Evolutionary conservation across 2,888 invertebrate species (phyloP).

Genomic region (Hololepta plana): DNA sequence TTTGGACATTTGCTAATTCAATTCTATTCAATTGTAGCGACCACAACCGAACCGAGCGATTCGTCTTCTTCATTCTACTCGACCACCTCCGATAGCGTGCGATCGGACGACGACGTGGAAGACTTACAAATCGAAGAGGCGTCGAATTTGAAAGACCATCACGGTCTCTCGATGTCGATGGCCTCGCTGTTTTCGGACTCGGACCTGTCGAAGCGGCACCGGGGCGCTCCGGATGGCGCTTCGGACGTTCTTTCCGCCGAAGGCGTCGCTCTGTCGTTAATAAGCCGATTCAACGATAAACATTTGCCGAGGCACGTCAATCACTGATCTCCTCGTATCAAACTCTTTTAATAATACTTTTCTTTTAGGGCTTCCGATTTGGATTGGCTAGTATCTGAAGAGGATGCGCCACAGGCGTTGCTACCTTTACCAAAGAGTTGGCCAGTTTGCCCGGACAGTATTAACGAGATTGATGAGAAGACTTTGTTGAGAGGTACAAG

Average conservation of each 20-base stretch:
- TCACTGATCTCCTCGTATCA: too few relatives aligned
- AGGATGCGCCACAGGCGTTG: slow-evolving; percentile 59
- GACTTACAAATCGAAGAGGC: slow-evolving; percentile 32
- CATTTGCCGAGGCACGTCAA: slow-evolving; percentile 40
- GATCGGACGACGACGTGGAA: slow-evolving; percentile 34
- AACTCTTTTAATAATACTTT: background rate
- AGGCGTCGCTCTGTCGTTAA: slow-evolving; percentile 57
- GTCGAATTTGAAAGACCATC: slow-evolving; percentile 26
- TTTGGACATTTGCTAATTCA: background rate
- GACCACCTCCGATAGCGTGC: too few relatives aligned
- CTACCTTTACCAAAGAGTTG: slow-evolving; percentile 57
- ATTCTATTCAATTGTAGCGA: slow-evolving; percentile 16
- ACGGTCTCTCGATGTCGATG: slow-evolving; percentile 40
- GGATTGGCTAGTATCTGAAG: slow-evolving; percentile 62
- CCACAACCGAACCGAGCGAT: slow-evolving; percentile 33
- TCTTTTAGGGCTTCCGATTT: slow-evolving; percentile 47
- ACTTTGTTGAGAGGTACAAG: slow-evolving; percentile 49
- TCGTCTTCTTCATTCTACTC: slow-evolving; percentile 8
- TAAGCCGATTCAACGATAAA: slow-evolving; percentile 57
- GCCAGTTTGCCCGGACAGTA: slow-evolving; percentile 47
- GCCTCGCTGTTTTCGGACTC: slow-evolving; percentile 43
- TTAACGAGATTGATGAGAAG: slow-evolving; percentile 25
- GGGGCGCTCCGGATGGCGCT: slow-evolving; percentile 28
- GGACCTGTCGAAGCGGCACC: slow-evolving; percentile 26
- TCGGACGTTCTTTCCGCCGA: slow-evolving; percentile 50